phyloP scores from a whole-genome alignment of 2,888 invertebrate species.

The Scrobipalpa costella region DNA sequence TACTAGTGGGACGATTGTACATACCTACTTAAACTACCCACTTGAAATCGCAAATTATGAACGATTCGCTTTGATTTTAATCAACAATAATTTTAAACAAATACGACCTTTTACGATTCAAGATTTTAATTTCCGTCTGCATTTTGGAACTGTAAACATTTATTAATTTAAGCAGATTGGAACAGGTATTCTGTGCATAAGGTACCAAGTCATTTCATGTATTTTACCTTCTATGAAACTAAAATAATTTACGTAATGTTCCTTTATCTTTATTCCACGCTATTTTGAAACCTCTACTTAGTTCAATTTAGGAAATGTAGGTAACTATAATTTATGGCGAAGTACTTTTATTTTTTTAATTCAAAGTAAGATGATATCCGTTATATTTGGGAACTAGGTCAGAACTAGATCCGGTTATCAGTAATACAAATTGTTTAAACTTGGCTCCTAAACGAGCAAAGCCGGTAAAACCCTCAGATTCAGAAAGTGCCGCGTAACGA shows the following conservation, averaged over 20 bases:
- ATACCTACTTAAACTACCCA: slow-evolving; percentile 23
- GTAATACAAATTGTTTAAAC: slow-evolving; percentile 35
- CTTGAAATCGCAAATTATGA: slow-evolving; percentile 29
- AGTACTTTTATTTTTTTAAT: too few species aligned
- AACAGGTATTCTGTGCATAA: too few species aligned
- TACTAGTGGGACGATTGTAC: slow-evolving; percentile 34
- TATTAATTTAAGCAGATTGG: too few species aligned
- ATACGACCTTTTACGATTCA: not conserved
- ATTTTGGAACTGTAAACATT: not conserved
- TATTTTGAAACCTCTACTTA: too few species aligned
- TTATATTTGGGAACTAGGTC: too few species aligned
- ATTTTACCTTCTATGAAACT: too few species aligned
- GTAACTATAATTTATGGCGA: too few species aligned
- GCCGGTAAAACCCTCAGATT: slow-evolving; percentile 40
- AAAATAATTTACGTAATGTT: too few species aligned
- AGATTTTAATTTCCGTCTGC: not conserved
- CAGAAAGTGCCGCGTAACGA: slow-evolving; percentile 54
- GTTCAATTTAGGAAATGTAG: too few species aligned
- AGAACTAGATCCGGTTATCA: slow-evolving; percentile 17
- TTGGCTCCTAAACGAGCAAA: slow-evolving; percentile 38
- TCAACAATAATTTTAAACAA: slow-evolving; percentile 34
- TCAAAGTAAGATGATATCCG: too few species aligned
- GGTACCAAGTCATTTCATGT: too few species aligned
- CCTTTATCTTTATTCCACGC: too few species aligned
- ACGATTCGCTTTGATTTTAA: slow-evolving; percentile 60